phyloP scores from a whole-genome alignment of 1,140 invertebrate genomes.

The Physella acuta region DNA sequence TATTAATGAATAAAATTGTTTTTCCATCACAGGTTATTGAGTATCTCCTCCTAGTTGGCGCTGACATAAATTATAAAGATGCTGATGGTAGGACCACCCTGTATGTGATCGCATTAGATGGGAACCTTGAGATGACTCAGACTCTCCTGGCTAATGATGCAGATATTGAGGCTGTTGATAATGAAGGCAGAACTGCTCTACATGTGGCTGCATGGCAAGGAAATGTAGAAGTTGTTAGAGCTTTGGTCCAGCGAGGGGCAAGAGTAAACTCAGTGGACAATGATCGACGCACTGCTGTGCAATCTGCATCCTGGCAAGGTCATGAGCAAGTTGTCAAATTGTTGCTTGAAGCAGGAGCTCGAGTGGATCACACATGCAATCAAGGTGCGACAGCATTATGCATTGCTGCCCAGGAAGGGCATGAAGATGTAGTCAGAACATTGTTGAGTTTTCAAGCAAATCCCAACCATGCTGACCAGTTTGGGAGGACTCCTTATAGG shows the following conservation, averaged over 20 bases:
- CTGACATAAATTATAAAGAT: conserved; percentile 87
- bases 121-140: conserved; percentile 73
- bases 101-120: conserved; percentile 89
- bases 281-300: conserved; percentile 84
- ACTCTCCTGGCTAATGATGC: conserved; percentile 74
- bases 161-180: conserved; percentile 82
- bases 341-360: conserved; percentile 66
- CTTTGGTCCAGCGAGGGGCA: conserved; percentile 75
- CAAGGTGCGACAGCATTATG: conserved; percentile 91
- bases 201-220: conserved; percentile 95
- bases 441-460: conserved; percentile 86
- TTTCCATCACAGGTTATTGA: conserved; percentile 61
- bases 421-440: conserved; percentile 85
- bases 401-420: conserved; percentile 92
- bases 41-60: conserved; percentile 66
- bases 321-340: conserved; percentile 81
- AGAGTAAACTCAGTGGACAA: conserved; percentile 86
- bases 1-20: not conserved
- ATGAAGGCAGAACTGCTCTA: conserved; percentile 86
- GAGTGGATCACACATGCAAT: conserved; percentile 87
- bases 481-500: conserved; percentile 77
- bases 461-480: conserved; percentile 88
- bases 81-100: conserved; percentile 88
- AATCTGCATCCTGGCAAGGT: conserved; percentile 94
- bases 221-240: conserved; percentile 83